phyloP scores from a whole-genome alignment of 2,797 vertebrate genomes.

The Austrolebias charrua region DNA sequence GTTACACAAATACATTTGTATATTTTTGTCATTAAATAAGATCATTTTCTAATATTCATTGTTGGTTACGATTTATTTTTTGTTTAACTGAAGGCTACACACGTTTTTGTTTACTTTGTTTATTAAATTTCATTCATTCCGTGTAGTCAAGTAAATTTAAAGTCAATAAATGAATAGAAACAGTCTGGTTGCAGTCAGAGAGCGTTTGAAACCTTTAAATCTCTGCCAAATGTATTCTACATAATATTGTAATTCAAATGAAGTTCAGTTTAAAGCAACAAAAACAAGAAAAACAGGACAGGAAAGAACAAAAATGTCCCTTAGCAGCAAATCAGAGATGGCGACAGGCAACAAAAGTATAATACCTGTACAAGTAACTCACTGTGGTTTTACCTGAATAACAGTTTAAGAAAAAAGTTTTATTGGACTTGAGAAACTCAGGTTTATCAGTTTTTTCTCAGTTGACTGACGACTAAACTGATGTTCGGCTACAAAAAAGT shows the following conservation, averaged over 20 bases:
- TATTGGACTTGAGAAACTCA: neutral
- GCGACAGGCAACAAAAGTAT: neutral
- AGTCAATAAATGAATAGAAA: neutral
- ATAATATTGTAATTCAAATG: neutral
- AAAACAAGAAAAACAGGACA: constrained; percentile 5
- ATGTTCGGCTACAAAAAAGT: too few relatives aligned
- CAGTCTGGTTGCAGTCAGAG: neutral
- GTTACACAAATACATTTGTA: too few relatives aligned
- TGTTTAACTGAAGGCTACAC: neutral
- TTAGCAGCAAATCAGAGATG: neutral
- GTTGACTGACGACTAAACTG: neutral
- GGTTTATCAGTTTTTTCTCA: neutral
- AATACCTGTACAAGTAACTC: neutral
- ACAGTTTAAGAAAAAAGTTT: too few relatives aligned
- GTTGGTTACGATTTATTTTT: neutral
- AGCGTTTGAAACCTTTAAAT: neutral
- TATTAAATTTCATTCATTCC: neutral
- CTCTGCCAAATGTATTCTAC: neutral
- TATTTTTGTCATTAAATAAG: neutral
- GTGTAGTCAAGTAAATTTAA: too few relatives aligned
- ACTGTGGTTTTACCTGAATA: too few relatives aligned
- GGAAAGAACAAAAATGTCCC: too few relatives aligned
- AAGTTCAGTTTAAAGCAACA: neutral
- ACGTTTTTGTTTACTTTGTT: neutral
- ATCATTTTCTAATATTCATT: neutral